These are phyloP conservation scores for Drosophila eugracilis DNA, from an alignment of 1,140 invertebrate species.

Conservation along the genomic window DNA sequence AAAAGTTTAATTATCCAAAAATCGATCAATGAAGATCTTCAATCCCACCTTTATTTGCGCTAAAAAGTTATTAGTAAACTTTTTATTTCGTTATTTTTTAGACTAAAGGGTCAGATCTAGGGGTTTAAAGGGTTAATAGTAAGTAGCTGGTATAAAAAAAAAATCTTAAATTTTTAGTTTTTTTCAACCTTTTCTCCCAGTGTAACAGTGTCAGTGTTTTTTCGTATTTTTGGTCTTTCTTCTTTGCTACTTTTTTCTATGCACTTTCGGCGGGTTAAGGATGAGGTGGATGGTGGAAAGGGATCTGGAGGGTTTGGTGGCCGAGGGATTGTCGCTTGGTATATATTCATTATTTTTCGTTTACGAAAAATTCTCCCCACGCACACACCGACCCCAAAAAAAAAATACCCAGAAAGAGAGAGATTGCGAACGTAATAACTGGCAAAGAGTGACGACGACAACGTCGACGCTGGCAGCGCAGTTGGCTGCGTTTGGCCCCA, in stretches of 20 bases:
- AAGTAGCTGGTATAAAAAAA: no score
- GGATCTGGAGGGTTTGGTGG: background rate
- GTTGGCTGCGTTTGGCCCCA: constrained; percentile 62
- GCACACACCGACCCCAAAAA: constrained; percentile 47
- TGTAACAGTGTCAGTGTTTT: constrained; percentile 23
- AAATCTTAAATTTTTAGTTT: no score
- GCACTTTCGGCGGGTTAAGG: constrained; percentile 49
- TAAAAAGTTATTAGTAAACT: no score
- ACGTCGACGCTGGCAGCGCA: constrained; percentile 46
- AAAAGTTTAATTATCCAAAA: no score
- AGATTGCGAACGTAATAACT: constrained; percentile 80
- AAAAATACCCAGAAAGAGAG: constrained; percentile 43
- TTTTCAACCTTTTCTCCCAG: background rate
- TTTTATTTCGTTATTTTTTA: no score
- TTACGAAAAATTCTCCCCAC: constrained; percentile 79
- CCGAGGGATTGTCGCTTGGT: constrained; percentile 62
- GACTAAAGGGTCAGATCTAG: no score
- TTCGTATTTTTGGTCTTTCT: constrained; percentile 76
- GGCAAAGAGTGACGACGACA: constrained; percentile 70
- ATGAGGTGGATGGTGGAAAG: background rate
- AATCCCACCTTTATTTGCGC: no score
- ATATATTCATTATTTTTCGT: constrained; percentile 83
- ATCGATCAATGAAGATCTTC: no score
- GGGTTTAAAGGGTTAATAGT: no score
- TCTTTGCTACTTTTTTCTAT: constrained; percentile 82